Evolutionary conservation across 2,888 invertebrate genomes (phyloP).

Genomic region (Stramonita haemastoma): DNA sequence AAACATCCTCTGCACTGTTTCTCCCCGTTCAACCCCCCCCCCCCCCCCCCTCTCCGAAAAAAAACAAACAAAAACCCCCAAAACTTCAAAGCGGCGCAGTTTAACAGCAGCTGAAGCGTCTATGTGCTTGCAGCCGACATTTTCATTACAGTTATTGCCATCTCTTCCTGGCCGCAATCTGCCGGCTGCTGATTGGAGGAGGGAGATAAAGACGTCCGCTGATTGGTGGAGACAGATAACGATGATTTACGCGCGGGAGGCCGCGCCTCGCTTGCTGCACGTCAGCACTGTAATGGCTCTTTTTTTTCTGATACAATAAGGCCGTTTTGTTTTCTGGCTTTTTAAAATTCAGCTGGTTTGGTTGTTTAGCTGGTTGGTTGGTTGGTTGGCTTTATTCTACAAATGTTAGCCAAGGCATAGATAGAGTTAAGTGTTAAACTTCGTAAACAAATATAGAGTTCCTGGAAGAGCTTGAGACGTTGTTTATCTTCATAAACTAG

Average conservation of each 20-base stretch:
- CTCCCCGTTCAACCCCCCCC: not conserved
- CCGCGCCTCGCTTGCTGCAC: not conserved
- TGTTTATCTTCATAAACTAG: not conserved
- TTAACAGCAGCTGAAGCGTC: slow-evolving; percentile 2
- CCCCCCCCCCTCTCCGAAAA: not conserved
- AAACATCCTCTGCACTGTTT: not conserved
- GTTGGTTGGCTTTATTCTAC: not conserved
- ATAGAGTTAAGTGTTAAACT: not conserved
- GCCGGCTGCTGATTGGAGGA: slow-evolving; percentile 13
- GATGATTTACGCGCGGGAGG: slow-evolving; percentile 14
- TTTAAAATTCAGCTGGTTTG: not conserved
- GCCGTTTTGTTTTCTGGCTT: not conserved
- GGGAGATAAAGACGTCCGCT: slow-evolving; percentile 9
- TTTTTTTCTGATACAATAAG: not conserved
- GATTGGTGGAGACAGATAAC: slow-evolving; percentile 24
- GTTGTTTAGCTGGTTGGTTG: not conserved
- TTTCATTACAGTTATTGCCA: slow-evolving; percentile 20
- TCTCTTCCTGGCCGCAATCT: not conserved
- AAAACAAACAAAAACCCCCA: not conserved
- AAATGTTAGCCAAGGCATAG: not conserved
- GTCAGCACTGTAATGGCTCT: not conserved
- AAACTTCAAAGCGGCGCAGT: not conserved
- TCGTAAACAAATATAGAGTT: not conserved
- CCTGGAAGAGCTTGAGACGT: not conserved
- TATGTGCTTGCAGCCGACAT: not conserved